Base-by-base conservation (phyloP, 1,140 invertebrate genomes). In the Rhynchophorus ferrugineus region DNA sequence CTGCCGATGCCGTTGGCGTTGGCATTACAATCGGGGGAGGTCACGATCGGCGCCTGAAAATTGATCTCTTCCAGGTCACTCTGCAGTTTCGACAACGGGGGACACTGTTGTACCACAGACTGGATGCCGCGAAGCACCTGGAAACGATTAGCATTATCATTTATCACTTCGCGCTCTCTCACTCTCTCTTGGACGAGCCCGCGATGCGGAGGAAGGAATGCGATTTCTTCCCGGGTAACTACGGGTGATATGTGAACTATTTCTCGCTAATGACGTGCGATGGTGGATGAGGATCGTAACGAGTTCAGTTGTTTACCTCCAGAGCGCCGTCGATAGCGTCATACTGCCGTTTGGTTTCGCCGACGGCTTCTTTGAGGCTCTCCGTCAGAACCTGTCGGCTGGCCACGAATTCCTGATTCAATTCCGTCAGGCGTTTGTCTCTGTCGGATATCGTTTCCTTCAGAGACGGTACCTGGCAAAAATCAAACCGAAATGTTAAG, bases 321-420 rank as follows among this genome's bases (percentile, higher is more conserved):
- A n/a, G n/a, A n/a, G n/a, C 72, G 39, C 51, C 62, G 56, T 73
- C 71, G 29, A 74, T 73, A 8, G 71, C 70, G 49, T 72, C 68
- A 50, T 74, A 73, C 55, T 73, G 73, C 41, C 70, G 64, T 50
- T 69, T 68, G 16, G 67, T 62, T 66, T 74, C 71, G 33, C 44
- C 58, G 44, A 69, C 58, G 16, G 71, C 68, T 52, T 69, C 65
- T 44, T 68, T 68, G 39, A 70, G 65, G 45, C 68, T 73, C 51
- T 71, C 66, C n/a, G 65, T 64, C 24, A 72, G 47, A 11, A 71
- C 59, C 53, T 71, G 67, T 47, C 64, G 59, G 47, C 64, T 68
- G 2, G 59, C 58, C 8, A 62, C 43, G 35, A 61, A 68, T 52
- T 71, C 69, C 46, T 68, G 60, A 22, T 61, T 62, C 11, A 71